Conservation (phyloP, 2,113 vertebrate genomes). For the Aplodontia rufa region DNA sequence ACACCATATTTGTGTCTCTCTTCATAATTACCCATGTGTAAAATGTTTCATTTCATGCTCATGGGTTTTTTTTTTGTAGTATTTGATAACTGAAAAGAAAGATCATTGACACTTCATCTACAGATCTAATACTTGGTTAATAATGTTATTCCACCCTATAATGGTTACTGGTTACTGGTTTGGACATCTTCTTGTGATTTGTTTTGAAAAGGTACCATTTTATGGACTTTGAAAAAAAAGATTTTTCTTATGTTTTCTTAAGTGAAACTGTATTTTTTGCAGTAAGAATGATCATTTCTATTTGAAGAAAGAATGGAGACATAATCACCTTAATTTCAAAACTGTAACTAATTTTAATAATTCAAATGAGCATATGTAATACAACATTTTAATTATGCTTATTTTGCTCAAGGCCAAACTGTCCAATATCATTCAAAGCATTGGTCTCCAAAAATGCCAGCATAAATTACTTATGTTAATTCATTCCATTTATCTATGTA, state of each 20-base stretch:
- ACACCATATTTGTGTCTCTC: slow-evolving; percentile 77
- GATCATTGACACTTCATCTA: slow-evolving; percentile 81
- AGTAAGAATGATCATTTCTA: not conserved
- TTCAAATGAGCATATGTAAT: not conserved
- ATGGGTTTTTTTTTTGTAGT: slow-evolving; percentile 34
- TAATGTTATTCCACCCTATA: slow-evolving; percentile 76
- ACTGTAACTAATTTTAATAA: slow-evolving; percentile 27
- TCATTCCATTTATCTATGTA: not conserved
- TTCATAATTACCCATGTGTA: slow-evolving; percentile 71
- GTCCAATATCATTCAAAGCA: not conserved
- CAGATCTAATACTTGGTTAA: slow-evolving; percentile 79
- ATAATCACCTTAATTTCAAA: slow-evolving; percentile 24
- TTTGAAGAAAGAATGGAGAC: slow-evolving; percentile 36
- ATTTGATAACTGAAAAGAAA: slow-evolving; percentile 56
- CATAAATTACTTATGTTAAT: not conserved
- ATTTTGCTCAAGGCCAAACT: not conserved
- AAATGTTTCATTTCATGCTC: slow-evolving; percentile 65
- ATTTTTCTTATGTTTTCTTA: slow-evolving; percentile 41
- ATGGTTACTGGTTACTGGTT: slow-evolving; percentile 76
- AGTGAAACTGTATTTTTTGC: slow-evolving; percentile 64
- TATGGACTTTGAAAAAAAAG: not conserved
- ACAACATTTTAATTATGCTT: not conserved
- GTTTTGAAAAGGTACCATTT: slow-evolving; percentile 53
- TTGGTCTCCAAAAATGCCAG: not conserved
- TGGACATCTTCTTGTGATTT: slow-evolving; percentile 71